Percentiles rank a stretch among this genome's conserved stretches.
phyloP scores from a whole-genome alignment of 2,888 invertebrate genomes.

The Agrotis clavis region DNA sequence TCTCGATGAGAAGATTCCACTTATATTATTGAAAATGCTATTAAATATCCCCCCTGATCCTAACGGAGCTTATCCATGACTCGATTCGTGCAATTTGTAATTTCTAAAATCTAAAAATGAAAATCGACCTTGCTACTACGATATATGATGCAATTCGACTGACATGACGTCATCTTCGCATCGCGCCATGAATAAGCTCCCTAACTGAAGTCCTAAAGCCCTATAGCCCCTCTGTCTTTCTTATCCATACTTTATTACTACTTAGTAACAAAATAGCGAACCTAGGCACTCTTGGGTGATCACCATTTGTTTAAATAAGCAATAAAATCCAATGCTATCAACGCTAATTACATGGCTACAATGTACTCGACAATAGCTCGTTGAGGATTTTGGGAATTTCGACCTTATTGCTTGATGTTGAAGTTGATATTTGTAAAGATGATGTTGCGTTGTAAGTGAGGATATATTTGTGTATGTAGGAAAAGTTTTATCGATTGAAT shows the following conservation, averaged over 20 bases:
- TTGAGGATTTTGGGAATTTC: constrained; percentile 11
- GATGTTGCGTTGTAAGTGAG: neutral
- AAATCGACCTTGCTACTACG: too few species aligned
- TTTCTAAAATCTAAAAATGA: too few species aligned
- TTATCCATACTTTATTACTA: constrained; percentile 30
- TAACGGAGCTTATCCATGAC: too few species aligned
- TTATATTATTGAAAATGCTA: too few species aligned
- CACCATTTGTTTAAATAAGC: constrained; percentile 58
- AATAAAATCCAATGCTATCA: constrained; percentile 45
- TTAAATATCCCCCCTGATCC: too few species aligned
- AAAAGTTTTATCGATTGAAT: constrained; percentile 1
- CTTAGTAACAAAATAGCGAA: constrained; percentile 33
- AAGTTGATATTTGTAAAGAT: constrained; percentile 1
- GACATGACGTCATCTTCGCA: too few species aligned
- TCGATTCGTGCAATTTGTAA: too few species aligned
- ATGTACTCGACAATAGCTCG: constrained; percentile 17
- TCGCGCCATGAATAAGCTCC: too few species aligned
- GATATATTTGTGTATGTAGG: neutral
- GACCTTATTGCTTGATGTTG: neutral
- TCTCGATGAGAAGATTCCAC: too few species aligned
- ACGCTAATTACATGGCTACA: constrained; percentile 50
- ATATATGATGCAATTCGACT: too few species aligned
- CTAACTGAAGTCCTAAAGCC: neutral
- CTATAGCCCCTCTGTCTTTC: constrained; percentile 3
- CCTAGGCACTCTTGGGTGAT: constrained; percentile 42